Conservation (phyloP, 1,140 invertebrate genomes). For the Spodoptera frugiperda region DNA sequence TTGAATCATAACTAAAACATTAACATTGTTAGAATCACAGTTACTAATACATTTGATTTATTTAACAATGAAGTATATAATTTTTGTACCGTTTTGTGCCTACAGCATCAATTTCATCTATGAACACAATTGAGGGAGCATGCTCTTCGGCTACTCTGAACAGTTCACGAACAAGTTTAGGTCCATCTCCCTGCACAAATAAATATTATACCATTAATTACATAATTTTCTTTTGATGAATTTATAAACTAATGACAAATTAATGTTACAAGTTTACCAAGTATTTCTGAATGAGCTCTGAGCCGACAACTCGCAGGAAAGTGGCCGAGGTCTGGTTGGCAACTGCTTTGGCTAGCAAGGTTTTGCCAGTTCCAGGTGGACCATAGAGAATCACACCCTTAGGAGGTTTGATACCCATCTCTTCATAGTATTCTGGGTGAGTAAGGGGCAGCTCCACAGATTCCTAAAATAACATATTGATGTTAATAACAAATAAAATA, state of each 20-base stretch:
- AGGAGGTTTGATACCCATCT: constrained; percentile 99
- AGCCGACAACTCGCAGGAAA: constrained; percentile 99
- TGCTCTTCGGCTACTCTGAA: constrained; percentile 99
- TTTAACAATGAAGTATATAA: not conserved
- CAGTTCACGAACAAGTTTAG: constrained; percentile 98
- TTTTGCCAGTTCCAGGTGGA: constrained; percentile 99
- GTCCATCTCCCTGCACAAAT: constrained; percentile 95
- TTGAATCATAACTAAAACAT: constrained; percentile 95
- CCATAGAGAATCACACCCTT: constrained; percentile 99
- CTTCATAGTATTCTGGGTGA: constrained; percentile 99
- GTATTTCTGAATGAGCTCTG: constrained; percentile 99
- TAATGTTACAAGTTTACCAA: constrained; percentile 87
- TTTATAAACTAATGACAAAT: not conserved
- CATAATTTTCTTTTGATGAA: no score
- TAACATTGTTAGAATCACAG: not conserved
- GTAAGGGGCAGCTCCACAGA: constrained; percentile 99
- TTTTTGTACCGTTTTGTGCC: constrained; percentile 95
- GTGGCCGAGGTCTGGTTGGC: constrained; percentile 99
- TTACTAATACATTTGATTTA: not conserved
- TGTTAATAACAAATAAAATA: not conserved
- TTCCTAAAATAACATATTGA: constrained; percentile 88
- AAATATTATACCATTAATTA: constrained; percentile 18
- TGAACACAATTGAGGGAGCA: constrained; percentile 99
- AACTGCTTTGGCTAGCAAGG: constrained; percentile 98
- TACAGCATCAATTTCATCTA: constrained; percentile 99